Evolutionary conservation across 2,888 invertebrate genomes (phyloP).

Genomic region (Hydraecia micacea): DNA sequence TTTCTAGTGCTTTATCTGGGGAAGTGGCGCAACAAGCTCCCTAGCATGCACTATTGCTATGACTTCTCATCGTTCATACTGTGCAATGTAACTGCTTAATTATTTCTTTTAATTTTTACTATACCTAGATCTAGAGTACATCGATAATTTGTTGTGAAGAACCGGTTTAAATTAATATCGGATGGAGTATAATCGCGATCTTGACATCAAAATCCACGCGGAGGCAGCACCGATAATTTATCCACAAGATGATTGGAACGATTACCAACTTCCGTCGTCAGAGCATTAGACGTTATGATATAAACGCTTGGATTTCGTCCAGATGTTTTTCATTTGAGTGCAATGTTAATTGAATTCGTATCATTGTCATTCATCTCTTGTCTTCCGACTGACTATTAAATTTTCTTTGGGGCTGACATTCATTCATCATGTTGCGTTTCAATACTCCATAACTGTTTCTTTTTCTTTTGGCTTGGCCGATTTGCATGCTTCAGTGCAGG

Average conservation of each 20-base stretch:
- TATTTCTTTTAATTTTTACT: not conserved
- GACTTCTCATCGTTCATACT: not conserved
- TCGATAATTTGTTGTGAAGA: not conserved
- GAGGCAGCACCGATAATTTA: slow-evolving; percentile 30
- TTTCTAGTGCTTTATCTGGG: no score
- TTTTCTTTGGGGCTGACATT: slow-evolving; percentile 9
- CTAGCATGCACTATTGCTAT: not conserved
- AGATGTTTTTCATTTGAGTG: slow-evolving; percentile 48
- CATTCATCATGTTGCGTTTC: slow-evolving; percentile 2
- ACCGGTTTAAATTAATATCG: slow-evolving; percentile 10
- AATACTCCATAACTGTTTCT: slow-evolving; percentile 13
- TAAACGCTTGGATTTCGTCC: slow-evolving; percentile 47
- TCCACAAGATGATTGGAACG: slow-evolving; percentile 33
- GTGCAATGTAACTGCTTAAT: not conserved
- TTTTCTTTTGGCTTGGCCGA: slow-evolving; percentile 11
- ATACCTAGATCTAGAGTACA: not conserved
- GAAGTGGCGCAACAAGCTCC: not conserved
- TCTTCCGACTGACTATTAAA: slow-evolving; percentile 7
- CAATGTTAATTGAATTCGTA: slow-evolving; percentile 33
- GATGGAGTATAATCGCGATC: slow-evolving; percentile 20
- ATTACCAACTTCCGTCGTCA: slow-evolving; percentile 45
- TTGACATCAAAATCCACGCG: slow-evolving; percentile 35
- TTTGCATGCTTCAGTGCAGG: not conserved
- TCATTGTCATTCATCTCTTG: slow-evolving; percentile 52
- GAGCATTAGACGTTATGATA: slow-evolving; percentile 24